phyloP scores from a whole-genome alignment of 2,797 vertebrate species.

The Neosilurus hyrtlii region DNA sequence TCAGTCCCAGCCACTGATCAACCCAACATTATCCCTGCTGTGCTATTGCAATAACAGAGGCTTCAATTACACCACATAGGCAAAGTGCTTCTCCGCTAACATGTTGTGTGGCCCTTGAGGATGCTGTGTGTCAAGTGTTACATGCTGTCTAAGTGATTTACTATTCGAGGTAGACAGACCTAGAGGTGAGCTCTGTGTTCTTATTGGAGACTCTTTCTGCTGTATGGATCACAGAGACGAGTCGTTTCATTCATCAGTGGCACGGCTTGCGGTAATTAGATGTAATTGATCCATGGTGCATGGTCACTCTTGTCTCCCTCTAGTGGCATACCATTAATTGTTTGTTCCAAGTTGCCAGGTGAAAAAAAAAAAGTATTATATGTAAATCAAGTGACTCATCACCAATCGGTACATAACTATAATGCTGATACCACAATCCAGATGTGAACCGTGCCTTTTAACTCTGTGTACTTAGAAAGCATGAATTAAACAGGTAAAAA shows the following conservation, averaged over 20 bases:
- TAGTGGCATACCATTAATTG: constrained; percentile 56
- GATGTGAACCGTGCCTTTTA: neutral
- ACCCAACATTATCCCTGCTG: constrained; percentile 39
- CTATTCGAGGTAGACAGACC: constrained; percentile 40
- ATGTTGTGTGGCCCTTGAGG: constrained; percentile 51
- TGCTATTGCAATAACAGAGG: constrained; percentile 46
- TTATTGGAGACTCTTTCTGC: constrained; percentile 6
- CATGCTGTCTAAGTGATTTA: constrained; percentile 45
- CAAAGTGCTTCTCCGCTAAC: constrained; percentile 47
- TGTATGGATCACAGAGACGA: constrained; percentile 13
- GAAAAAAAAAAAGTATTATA: neutral
- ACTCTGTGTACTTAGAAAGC: neutral
- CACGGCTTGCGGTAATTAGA: neutral
- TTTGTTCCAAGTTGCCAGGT: constrained; percentile 9
- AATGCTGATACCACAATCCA: neutral
- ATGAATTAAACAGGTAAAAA: neutral
- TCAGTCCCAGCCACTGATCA: constrained; percentile 40
- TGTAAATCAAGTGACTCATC: neutral
- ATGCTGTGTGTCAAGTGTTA: constrained; percentile 39
- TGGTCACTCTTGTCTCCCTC: constrained; percentile 59
- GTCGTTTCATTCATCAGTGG: neutral
- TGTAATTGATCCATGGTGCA: constrained; percentile 5
- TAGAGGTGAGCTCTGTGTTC: constrained; percentile 35
- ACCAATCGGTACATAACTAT: neutral
- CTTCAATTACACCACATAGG: constrained; percentile 45